phyloP scores from a whole-genome alignment of 1,140 invertebrate species.

The Nylanderia fulva region DNA sequence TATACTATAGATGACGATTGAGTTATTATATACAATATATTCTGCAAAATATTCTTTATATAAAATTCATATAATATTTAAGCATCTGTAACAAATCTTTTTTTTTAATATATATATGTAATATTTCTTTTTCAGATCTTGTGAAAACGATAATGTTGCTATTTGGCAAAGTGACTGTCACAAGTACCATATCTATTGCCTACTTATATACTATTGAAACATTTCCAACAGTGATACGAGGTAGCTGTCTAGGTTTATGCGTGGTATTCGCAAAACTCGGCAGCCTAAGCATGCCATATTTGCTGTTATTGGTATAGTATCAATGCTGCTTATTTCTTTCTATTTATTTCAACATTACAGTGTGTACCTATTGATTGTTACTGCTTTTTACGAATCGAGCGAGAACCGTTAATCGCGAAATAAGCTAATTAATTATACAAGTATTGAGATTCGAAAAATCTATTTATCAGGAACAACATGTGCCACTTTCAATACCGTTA shows the following conservation, averaged over 20 bases:
- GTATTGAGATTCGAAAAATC: conserved; percentile 6
- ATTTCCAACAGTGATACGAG: conserved; percentile 83
- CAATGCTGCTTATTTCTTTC: background rate
- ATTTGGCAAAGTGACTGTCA: conserved; percentile 77
- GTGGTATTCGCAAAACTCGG: conserved; percentile 79
- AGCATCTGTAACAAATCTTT: no score
- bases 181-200: conserved; percentile 74
- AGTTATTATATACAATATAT: background rate
- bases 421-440: background rate
- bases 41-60: no score
- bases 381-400: background rate
- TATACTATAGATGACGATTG: background rate
- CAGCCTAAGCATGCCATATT: conserved; percentile 79
- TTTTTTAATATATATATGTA: background rate
- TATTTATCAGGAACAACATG: conserved; percentile 54
- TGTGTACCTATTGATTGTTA: background rate
- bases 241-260: conserved; percentile 80
- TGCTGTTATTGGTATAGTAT: conserved; percentile 79
- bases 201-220: conserved; percentile 81
- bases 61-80: no score
- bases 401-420: background rate
- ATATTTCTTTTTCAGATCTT: conserved; percentile 66
- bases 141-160: conserved; percentile 74
- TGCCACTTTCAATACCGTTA: conserved; percentile 56
- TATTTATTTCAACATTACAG: background rate